Percentiles rank a stretch among this genome's conserved stretches.
Conservation (phyloP, 2,888 invertebrate species). For the Chymomyza caudatula region DNA sequence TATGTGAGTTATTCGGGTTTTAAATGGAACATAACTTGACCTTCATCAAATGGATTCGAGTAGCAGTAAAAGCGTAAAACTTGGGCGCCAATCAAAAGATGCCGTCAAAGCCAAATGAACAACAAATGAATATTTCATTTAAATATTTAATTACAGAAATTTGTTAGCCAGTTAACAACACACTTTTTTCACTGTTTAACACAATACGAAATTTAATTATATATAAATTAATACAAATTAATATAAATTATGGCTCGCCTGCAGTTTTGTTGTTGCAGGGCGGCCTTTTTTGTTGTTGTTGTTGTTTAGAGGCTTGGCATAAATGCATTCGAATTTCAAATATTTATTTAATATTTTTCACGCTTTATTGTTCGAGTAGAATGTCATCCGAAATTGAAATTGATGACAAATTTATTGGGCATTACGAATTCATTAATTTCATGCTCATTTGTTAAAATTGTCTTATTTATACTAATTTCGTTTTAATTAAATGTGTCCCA, state of each 20-base stretch:
- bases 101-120: constrained; percentile 19
- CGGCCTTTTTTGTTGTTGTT: constrained; percentile 2
- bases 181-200: constrained; percentile 23
- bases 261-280: background rate
- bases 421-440: constrained; percentile 61
- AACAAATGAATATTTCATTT: constrained; percentile 30
- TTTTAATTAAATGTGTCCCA: background rate
- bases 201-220: constrained; percentile 40
- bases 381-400: constrained; percentile 42
- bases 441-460: constrained; percentile 19
- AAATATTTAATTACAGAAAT: constrained; percentile 46
- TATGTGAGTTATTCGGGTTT: constrained; percentile 18
- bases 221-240: constrained; percentile 49
- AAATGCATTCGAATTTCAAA: constrained; percentile 30
- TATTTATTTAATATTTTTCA: constrained; percentile 21
- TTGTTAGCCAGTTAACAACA: constrained; percentile 9
- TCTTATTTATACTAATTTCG: constrained; percentile 39
- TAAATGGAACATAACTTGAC: constrained; percentile 35
- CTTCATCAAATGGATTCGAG: constrained; percentile 28
- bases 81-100: constrained; percentile 31
- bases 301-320: no score
- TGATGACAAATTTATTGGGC: constrained; percentile 61
- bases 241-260: constrained; percentile 40
- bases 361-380: constrained; percentile 12
- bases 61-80: constrained; percentile 20